Evolutionary conservation across 2,113 vertebrate genomes (phyloP), one percentile per base, ranked within the genome.

Genomic region (Microtus oregoni): DNA sequence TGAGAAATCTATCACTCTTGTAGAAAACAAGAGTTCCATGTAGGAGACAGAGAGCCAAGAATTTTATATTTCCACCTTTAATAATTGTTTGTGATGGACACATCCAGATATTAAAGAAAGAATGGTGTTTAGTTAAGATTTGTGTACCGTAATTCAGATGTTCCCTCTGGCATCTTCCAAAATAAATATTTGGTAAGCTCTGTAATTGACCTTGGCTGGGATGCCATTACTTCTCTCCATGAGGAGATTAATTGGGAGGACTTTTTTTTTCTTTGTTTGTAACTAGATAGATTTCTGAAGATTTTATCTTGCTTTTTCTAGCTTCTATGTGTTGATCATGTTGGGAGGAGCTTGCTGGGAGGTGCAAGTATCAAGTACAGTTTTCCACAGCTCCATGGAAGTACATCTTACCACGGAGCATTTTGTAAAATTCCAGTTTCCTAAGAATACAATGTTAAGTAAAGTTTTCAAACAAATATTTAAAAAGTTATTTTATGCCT

Each of bases 371-470:
- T 90, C 22, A 44, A 83, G 7, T 81, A 41, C 11, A 94, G 73
- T 63, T 72, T 8, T 20, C 52, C 50, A 75, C 4, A 79, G 67
- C 5, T 85, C 30, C 7, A 4, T 4, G 3, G 38, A 94, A 90
- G 55, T 38, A 92, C 32, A 30, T 15, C 4, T 55, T 91, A 85
- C 75, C 30, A 65, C 26, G 22, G 41, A 95, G 5, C 11, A 76
- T 77, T 92, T 2, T 52, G 92, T 90, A 65, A 97, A 97, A 86
- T 3, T 35, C 50, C 24, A 6, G 17, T 50, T 79, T 94, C 38
- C 78, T 92, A 79, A 20, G 26, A 94, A 91, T 94, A 70, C 58
- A 92, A 82, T 28, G 82, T 94, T 97, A 96, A 96, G 79, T 47
- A 96, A 92, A 91, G 78, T 89, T 92, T 92, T 92, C 86, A 76